Conservation (phyloP, 2,888 invertebrate genomes). For the Oscheius sp. region DNA sequence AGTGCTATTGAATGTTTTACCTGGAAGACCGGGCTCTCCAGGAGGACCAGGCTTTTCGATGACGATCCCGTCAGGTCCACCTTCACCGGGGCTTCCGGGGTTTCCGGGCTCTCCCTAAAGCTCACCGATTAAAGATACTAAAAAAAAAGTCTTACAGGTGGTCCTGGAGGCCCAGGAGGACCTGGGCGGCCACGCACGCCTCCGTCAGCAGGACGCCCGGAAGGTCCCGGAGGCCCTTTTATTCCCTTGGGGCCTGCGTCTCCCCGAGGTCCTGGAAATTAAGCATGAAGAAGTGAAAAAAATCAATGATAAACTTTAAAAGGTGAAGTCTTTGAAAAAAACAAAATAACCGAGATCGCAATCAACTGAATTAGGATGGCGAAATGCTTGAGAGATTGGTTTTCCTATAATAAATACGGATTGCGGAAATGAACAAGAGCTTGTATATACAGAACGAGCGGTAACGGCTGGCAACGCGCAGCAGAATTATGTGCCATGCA, state of each 20-base stretch:
- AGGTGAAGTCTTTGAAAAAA: too few relatives aligned
- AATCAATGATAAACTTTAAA: neutral
- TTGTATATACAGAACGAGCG: neutral
- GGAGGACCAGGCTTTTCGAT: constrained; percentile 59
- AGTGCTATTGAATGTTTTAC: constrained; percentile 27
- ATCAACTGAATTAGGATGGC: too few relatives aligned
- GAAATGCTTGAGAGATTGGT: too few relatives aligned
- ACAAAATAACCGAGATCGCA: too few relatives aligned
- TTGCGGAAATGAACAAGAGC: too few relatives aligned
- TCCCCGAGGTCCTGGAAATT: constrained; percentile 50
- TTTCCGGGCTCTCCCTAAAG: constrained; percentile 54
- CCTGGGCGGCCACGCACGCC: constrained; percentile 47
- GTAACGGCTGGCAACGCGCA: constrained; percentile 19
- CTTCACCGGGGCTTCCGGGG: constrained; percentile 55
- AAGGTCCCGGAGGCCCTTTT: constrained; percentile 47
- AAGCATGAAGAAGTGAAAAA: neutral
- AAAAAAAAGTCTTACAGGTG: constrained; percentile 33
- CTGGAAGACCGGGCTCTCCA: constrained; percentile 50
- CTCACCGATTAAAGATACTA: too few relatives aligned
- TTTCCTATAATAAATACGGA: too few relatives aligned
- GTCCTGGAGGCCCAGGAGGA: constrained; percentile 50
- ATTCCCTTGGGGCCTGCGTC: constrained; percentile 54
- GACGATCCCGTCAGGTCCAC: constrained; percentile 56
- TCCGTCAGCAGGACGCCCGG: constrained; percentile 44
- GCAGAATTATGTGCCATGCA: constrained; percentile 25